phyloP scores from a whole-genome alignment of 2,797 vertebrate genomes.

The Paedocypris micromegethes region DNA sequence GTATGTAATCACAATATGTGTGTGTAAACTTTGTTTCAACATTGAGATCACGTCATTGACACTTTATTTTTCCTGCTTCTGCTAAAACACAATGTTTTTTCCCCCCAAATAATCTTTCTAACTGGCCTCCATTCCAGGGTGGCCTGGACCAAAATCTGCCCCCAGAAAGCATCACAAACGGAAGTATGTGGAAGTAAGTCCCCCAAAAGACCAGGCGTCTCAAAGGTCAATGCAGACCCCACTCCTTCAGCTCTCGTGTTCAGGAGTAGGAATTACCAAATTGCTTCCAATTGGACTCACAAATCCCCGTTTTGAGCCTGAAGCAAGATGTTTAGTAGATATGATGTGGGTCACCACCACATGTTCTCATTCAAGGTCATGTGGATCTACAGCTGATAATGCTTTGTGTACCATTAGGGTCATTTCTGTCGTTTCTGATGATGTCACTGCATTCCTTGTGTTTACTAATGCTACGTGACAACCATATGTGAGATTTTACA shows the following conservation, averaged over 20 bases:
- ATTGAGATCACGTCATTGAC: too few species aligned
- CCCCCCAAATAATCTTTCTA: too few species aligned
- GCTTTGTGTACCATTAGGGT: constrained; percentile 25
- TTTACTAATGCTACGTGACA: constrained; percentile 30
- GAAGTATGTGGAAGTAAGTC: constrained; percentile 25
- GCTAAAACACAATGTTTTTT: too few species aligned
- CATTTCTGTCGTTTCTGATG: constrained; percentile 28
- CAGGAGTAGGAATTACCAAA: constrained; percentile 52
- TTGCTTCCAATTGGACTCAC: constrained; percentile 54
- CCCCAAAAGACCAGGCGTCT: constrained; percentile 27
- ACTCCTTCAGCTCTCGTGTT: constrained; percentile 52
- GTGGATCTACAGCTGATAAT: constrained; percentile 32
- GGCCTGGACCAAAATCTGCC: constrained; percentile 35
- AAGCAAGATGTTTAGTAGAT: constrained; percentile 36
- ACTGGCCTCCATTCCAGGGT: constrained; percentile 39
- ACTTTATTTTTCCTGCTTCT: too few species aligned
- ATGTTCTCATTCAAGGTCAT: constrained; percentile 44
- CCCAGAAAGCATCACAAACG: constrained; percentile 12
- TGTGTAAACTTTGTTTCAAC: too few species aligned
- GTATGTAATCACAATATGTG: too few species aligned
- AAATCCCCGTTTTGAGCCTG: constrained; percentile 41
- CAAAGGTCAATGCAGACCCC: constrained; percentile 53
- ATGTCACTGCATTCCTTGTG: constrained; percentile 32
- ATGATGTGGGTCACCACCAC: constrained; percentile 41
- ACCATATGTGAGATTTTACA: constrained; percentile 28